Base-by-base conservation (phyloP, 2,113 vertebrate species). In the Amblyornis subalaris region DNA sequence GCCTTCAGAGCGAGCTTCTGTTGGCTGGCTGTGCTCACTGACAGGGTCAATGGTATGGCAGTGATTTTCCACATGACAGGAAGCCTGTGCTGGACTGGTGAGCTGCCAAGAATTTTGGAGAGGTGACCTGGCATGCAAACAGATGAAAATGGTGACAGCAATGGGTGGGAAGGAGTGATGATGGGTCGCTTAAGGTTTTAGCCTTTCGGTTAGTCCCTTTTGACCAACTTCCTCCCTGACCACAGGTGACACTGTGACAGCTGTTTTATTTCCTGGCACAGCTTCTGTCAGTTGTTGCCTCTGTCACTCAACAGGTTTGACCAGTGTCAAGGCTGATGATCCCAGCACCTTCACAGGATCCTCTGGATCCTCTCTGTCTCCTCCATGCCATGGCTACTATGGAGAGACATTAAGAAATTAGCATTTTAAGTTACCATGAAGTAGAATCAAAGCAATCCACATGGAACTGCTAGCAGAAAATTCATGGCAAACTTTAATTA, bases 91-190 rank as follows among this genome's bases (percentile, higher is more conserved):
- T 54, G 48, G 33, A 44, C 42, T 29, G 47, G 7, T 54, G 38
- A 85, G 70, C 15, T 78, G 85, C 74, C 85, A 88, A 44, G 44
- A 64, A 64, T 35, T 85, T 42, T 74, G 65, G 61, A 89, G 47
- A 85, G 44, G 23, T 21, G 28, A 73, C 29, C 38, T 44, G 55
- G 21, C 26, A 64, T 3, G 60, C 81, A 87, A 73, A 87, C 42
- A 81, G 38, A 53, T 29, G 1, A 0, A 42, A 74, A 78, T 0
- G 1, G 29, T 22, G 61, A 78, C 31, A 26, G 51, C 51, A 67
- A 77, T 23, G 14, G n/a, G 24, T 23, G 22, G 33, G 48, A 85
- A 86, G 20, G 58, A 70, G 45, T 1, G 25, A 73, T 57, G 81
- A 78, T 12, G 50, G 13, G 60, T 62, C 3, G 0, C 53, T 78